These are phyloP conservation scores for Geotrypetes seraphini DNA, from an alignment of 2,797 vertebrate species.

Conservation along the genomic window DNA sequence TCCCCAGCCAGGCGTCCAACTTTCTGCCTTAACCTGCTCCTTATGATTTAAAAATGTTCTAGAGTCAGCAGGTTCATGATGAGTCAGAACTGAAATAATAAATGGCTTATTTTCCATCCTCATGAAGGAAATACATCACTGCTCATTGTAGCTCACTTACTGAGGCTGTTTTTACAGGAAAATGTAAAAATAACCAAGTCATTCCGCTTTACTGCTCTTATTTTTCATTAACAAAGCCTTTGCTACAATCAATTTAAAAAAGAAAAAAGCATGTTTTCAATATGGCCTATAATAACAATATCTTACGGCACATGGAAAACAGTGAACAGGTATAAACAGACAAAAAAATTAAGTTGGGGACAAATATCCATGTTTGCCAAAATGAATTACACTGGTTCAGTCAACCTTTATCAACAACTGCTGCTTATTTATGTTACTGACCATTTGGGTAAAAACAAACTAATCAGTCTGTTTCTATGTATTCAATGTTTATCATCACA, in stretches of 20 bases:
- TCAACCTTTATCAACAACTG: conserved; percentile 24
- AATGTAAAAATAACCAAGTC: conserved; percentile 90
- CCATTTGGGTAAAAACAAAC: conserved; percentile 5
- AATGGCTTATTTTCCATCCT: conserved; percentile 91
- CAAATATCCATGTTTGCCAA: conserved; percentile 35
- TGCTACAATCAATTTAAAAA: conserved; percentile 36
- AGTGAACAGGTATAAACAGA: conserved; percentile 37
- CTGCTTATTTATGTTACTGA: conserved; percentile 4
- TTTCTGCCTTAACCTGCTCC: conserved; percentile 59
- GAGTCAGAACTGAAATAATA: conserved; percentile 85
- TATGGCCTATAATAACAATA: conserved; percentile 39
- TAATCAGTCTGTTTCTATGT: background rate
- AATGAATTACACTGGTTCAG: conserved; percentile 20
- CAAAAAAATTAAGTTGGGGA: conserved; percentile 23
- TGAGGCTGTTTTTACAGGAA: conserved; percentile 84
- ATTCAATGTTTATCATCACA: no score
- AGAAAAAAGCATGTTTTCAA: conserved; percentile 42
- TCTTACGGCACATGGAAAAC: conserved; percentile 20
- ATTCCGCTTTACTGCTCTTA: conserved; percentile 52
- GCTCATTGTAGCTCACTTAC: conserved; percentile 80
- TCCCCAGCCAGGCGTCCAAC: conserved; percentile 39
- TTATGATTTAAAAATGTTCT: conserved; percentile 54
- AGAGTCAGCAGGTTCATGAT: conserved; percentile 66
- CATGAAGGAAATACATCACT: conserved; percentile 94
- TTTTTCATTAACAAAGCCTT: conserved; percentile 51